Evolutionary conservation across 2,888 invertebrate genomes (phyloP), one percentile per base, ranked within the genome.

Genomic region (Cephus pygmeus): DNA sequence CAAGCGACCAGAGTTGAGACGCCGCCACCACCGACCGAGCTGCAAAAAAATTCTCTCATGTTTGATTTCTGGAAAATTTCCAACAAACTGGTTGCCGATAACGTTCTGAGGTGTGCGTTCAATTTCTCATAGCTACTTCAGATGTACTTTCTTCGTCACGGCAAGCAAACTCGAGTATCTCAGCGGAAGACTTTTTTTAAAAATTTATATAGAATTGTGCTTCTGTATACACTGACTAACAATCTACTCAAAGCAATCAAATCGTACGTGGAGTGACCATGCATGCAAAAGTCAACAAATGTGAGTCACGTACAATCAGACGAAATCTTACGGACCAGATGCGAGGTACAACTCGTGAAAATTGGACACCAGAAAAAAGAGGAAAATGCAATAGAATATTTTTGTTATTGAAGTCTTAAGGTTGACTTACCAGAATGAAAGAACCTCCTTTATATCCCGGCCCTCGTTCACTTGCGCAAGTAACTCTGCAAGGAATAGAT

Each of bases 401-500:
- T 9, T 23, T 9, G 3, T 12, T 1, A 9, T 9, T 56, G 56
- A 56, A 23, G 23, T 56, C 23, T 56, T 9, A 6, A 56, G 1
- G 23, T 23, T 71, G 6, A 78, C 92, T 92, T 90, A 94, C 94
- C 94, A 94, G 89, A 94, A 94, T 76, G 93, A 93, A 75, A 94
- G 92, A 79, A 93, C 91, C 81, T 94, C 93, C 85, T 93, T 93
- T 12, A 93, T 92, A 84, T 93, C 92, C 76, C 92, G 93, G 75
- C 94, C 94, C 80, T 94, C 93, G 83, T 93, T 93, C 80, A 94
- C 89, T 78, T 94, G 93, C 69, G 93, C 92, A 73, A 95, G 91
- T 82, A 94, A 93, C 88, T 95, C 94, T 35, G 94, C 94, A 81
- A 95, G 91, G 88, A 95, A 94, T 83, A 94, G 89, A 88, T 95